These are phyloP conservation scores for Dione vanillae DNA, from an alignment of 2,888 invertebrate genomes.

Conservation along the genomic window DNA sequence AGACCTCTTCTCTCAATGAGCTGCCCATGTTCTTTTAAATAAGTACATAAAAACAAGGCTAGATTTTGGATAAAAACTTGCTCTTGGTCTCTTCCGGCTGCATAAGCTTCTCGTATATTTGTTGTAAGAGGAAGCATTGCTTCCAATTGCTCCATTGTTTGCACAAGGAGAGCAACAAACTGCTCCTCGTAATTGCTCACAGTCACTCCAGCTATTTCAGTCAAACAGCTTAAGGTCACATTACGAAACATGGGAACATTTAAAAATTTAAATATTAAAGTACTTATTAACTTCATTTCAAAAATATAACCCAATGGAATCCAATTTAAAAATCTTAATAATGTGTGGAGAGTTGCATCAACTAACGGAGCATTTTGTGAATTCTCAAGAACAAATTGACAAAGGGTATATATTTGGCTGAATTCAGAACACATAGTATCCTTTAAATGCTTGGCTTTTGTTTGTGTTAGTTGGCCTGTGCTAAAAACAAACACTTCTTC, in stretches of 20 bases:
- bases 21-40: slow-evolving; percentile 97
- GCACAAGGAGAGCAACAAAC: slow-evolving; percentile 94
- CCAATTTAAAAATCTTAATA: slow-evolving; percentile 99
- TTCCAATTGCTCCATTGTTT: slow-evolving; percentile 96
- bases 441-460: slow-evolving; percentile 99
- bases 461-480: slow-evolving; percentile 98
- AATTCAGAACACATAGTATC: slow-evolving; percentile 99
- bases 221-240: slow-evolving; percentile 98
- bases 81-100: slow-evolving; percentile 96
- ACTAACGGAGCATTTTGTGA: slow-evolving; percentile 98
- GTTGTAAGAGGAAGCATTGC: slow-evolving; percentile 95
- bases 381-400: slow-evolving; percentile 98
- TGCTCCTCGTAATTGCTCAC: slow-evolving; percentile 96
- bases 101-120: slow-evolving; percentile 97
- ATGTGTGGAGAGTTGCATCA: slow-evolving; percentile 97
- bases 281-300: slow-evolving; percentile 98
- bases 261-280: slow-evolving; percentile 97
- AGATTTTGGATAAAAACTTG: slow-evolving; percentile 99
- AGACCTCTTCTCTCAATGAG: slow-evolving; percentile 93
- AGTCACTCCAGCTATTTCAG: slow-evolving; percentile 97
- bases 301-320: slow-evolving; percentile 99
- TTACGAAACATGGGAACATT: slow-evolving; percentile 99
- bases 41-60: slow-evolving; percentile 98
- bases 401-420: slow-evolving; percentile 98
- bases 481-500: slow-evolving; percentile 99